Base-by-base conservation (phyloP, 2,888 invertebrate species). In the Megamerina dolium region DNA sequence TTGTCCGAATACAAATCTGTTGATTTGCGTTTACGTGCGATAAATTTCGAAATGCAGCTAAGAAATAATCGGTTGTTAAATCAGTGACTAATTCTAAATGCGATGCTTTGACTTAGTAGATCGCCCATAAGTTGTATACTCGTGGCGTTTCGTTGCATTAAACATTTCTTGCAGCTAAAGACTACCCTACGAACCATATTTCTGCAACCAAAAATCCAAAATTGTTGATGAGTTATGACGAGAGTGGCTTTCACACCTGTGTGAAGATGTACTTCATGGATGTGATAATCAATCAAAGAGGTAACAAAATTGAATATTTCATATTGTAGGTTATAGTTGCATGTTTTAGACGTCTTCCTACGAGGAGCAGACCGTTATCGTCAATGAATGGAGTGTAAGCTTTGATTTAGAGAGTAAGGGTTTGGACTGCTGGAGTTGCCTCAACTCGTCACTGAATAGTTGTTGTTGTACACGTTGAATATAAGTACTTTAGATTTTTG, bases 21-120 rank as follows among this genome's bases (percentile, higher is more conserved):
- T 2, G 42, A 44, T 18, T 48, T 48, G 3, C 46, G 42, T 17
- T 42, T 41, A n/a, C 47, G 45, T 1, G 50, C 43, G 4, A 20
- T 31, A 13, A 47, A 45, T 17, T 33, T 12, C 41, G 47, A 13
- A 50, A 39, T 16, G 43, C 43, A 8, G 38, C 34, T 10, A 44
- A 35, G 13, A 37, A 43, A 9, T 37, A 33, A 3, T 50, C 45
- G 3, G 33, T 41, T 5, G 47, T 43, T 10, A 48, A 27, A 29
- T 45, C 43, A 20, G 41, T 50, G 2, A 50, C 47, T 5, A 50
- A 12, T 26, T 12, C 8, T 10, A n/a, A n/a, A n/a, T n/a, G n/a
- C n/a, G n/a, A n/a, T n/a, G n/a, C n/a, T n/a, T n/a, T n/a, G n/a
- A n/a, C n/a, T n/a, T n/a, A n/a, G n/a, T 2, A 21, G 2, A 4